Evolutionary conservation across 53 echinoderm and acorn worm species (phyloP), one percentile per base, ranked within the genome.

Genomic region (Paelopatides confundens): DNA sequence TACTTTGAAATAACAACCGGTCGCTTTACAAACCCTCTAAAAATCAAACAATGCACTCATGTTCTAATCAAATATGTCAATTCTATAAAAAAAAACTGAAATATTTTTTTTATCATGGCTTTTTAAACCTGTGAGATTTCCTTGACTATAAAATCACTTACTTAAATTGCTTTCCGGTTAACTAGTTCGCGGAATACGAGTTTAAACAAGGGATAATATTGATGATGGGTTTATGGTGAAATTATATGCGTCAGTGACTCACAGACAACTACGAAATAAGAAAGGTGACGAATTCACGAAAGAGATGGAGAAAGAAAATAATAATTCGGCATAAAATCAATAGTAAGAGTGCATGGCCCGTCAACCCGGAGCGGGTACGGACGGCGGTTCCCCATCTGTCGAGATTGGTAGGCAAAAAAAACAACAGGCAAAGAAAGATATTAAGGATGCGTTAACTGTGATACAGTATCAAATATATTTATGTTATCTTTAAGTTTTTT

Each of bases 111-210:
- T 30, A 21, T 28, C 32, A 21, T 79, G 50, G 8, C 33, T 15
- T 31, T 5, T 30, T 79, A 48, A 53, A 79, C 74, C 13, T 36
- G 74, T 74, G 74, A 74, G 18, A 21, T 79, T 53, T 48, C 79
- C 52, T 79, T 33, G 79, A 28, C 33, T 79, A 79, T 35, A 35
- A 50, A 79, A 79, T 79, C 79, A 79, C 79, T 79, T 79, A 79
- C 79, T 79, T 79, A 79, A 79, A 79, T 79, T 79, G 79, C 30
- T 53, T 79, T 79, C 53, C 79, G 79, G 79, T 79, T 79, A 79
- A 79, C 79, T 79, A 79, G 79, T 79, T 79, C 79, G 79, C 30
- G 33, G 30, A 52, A 79, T 53, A 79, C 30, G 79, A 79, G 33
- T 79, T 79, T 79, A 79, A 79, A 79, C 79, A 79, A 79, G 31